Conservation (phyloP, 2,888 invertebrate species). For the Cephus nigrinus region DNA sequence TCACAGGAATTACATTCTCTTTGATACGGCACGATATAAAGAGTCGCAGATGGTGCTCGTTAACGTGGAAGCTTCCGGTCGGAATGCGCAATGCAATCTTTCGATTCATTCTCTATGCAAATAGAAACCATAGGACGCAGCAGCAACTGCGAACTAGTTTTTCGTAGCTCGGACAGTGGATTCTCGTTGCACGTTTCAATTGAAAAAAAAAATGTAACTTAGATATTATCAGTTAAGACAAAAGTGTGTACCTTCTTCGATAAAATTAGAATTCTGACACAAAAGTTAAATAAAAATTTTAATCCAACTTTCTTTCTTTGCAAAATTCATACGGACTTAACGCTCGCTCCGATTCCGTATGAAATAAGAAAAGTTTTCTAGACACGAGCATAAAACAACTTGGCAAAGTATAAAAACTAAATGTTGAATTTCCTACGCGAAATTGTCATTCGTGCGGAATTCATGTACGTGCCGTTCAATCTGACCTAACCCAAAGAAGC, state of each 20-base stretch:
- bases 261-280: not conserved
- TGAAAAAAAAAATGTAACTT: not conserved
- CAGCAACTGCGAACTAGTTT: not conserved
- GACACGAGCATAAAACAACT: not conserved
- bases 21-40: not conserved
- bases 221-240: not conserved
- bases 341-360: not conserved
- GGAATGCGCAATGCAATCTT: conserved; percentile 31
- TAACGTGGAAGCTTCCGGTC: conserved; percentile 6
- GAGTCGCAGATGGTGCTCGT: conserved; percentile 1
- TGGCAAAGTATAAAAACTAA: not conserved
- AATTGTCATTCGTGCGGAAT: not conserved
- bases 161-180: not conserved
- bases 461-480: not conserved
- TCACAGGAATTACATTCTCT: not conserved
- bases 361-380: not conserved
- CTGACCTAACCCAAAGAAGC: not conserved
- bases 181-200: not conserved
- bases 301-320: not conserved
- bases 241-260: not conserved
- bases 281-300: no score
- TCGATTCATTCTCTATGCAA: conserved; percentile 53
- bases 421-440: not conserved
- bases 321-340: not conserved
- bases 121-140: conserved; percentile 29